A percentile compares a stretch with the other conserved stretches of the same genome.
phyloP scores from a whole-genome alignment of 64 coral and sea anemone species.

The Pocillopora verrucosa region DNA sequence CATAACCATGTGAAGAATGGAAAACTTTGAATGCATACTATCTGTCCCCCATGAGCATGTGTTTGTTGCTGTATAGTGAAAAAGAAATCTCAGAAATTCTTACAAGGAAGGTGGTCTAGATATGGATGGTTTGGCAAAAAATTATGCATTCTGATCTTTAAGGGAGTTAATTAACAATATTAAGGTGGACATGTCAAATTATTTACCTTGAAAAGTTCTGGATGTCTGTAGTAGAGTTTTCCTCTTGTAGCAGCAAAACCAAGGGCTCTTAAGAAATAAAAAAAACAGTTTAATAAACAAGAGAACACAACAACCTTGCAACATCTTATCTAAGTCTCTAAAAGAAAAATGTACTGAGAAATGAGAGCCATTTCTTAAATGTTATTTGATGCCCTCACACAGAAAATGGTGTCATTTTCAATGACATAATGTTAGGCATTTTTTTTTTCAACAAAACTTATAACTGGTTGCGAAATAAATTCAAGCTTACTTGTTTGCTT shows the following conservation, averaged over 20 bases:
- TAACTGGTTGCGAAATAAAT: background rate
- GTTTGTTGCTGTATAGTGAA: no score
- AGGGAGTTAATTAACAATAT: no score
- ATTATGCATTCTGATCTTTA: no score
- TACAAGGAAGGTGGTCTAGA: no score
- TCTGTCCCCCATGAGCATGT: no score
- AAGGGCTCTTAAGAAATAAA: conserved; percentile 58
- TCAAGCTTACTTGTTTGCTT: conserved; percentile 94
- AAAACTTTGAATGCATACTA: no score
- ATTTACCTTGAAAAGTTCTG: conserved; percentile 94
- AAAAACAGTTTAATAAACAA: background rate
- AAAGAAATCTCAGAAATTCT: no score
- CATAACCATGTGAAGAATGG: no score
- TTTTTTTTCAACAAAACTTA: background rate
- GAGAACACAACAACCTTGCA: background rate
- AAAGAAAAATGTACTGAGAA: no score
- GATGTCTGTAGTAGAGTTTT: conserved; percentile 98
- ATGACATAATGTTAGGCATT: background rate
- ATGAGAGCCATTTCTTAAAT: no score
- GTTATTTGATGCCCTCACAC: background rate
- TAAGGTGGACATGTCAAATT: background rate
- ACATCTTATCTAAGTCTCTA: no score
- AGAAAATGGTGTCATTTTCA: background rate
- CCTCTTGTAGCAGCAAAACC: conserved; percentile 98
- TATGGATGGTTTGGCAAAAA: no score